phyloP scores from a whole-genome alignment of 1,140 invertebrate species.

The Helicoverpa zea region DNA sequence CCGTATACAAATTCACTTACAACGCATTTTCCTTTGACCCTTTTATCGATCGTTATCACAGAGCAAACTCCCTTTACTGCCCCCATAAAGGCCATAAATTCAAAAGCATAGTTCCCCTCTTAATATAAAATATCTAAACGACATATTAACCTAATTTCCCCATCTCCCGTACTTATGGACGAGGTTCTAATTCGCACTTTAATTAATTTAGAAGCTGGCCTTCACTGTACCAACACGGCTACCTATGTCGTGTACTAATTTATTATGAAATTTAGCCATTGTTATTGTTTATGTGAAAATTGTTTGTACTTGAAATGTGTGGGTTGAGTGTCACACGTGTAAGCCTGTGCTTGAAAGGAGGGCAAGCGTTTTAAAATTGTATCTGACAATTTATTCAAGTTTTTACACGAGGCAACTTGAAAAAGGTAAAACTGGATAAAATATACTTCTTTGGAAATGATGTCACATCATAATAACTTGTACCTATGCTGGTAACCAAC shows the following conservation, averaged over 20 bases:
- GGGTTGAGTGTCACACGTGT: no score
- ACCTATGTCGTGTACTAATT: conserved; percentile 20
- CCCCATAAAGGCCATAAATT: conserved; percentile 5
- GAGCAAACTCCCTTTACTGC: background rate
- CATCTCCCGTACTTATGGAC: conserved; percentile 1
- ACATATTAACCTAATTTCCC: conserved; percentile 37
- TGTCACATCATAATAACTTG: no score
- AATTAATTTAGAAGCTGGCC: conserved; percentile 39
- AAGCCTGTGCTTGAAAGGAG: no score
- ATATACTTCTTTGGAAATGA: no score
- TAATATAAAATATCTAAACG: conserved; percentile 7
- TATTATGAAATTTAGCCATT: conserved; percentile 38
- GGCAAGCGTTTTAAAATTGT: no score
- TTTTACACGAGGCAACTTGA: background rate
- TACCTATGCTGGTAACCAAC: no score
- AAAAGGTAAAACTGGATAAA: no score
- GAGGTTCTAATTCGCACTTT: conserved; percentile 31
- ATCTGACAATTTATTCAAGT: background rate
- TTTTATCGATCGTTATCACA: background rate
- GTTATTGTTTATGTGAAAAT: conserved; percentile 22
- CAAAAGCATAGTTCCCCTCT: conserved; percentile 9
- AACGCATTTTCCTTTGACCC: background rate
- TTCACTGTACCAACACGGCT: conserved; percentile 3
- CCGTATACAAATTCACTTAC: no score
- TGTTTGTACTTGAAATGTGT: background rate